Evolutionary conservation across 2,888 invertebrate species (phyloP), one percentile per base, ranked within the genome.

Genomic region (Pheosia gnoma): DNA sequence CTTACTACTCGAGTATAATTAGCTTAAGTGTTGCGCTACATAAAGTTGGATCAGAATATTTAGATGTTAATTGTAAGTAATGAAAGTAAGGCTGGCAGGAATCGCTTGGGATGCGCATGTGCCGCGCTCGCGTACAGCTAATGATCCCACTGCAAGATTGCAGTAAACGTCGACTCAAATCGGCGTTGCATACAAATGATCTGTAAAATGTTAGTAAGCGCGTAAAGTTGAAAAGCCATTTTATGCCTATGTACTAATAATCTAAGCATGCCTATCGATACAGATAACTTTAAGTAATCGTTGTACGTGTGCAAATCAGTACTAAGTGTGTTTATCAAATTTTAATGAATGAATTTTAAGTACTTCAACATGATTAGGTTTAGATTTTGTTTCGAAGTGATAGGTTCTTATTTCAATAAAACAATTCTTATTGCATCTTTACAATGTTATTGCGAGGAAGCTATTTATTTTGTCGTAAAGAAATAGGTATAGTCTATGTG

Each of bases 181-280:
- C 82, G 77, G 81, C 80, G 78, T 72, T 68, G 89, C 86, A 88
- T 89, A 89, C 88, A 87, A 90, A 89, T 90, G 82, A 84, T 66
- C 67, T 13, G 38, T 71, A 74, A 82, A 78, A 78, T 79, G 75
- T 79, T 78, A 55, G 39, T n/a, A 10, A 81, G 70, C 74, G 72
- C 66, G 72, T 71, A 71, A 73, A 71, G 75, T 74, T 68, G 63
- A 77, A 75, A 77, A 72, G 71, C 77, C 70, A 77, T 77, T 80
- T 79, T 78, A 82, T 75, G 64, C 67, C 65, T 74, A 70, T 25
- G 25, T 2, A 25, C 25, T 25, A 25, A 25, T 25, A 25, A 25
- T 2, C 25, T 25, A 25, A 25, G 1, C 25, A 25, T 25, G 25
- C 25, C 25, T 25, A 25, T 25, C 2, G 25, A 25, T 25, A 25